Conservation (phyloP, 2,888 invertebrate genomes). For the Xestia rhomboidea region DNA sequence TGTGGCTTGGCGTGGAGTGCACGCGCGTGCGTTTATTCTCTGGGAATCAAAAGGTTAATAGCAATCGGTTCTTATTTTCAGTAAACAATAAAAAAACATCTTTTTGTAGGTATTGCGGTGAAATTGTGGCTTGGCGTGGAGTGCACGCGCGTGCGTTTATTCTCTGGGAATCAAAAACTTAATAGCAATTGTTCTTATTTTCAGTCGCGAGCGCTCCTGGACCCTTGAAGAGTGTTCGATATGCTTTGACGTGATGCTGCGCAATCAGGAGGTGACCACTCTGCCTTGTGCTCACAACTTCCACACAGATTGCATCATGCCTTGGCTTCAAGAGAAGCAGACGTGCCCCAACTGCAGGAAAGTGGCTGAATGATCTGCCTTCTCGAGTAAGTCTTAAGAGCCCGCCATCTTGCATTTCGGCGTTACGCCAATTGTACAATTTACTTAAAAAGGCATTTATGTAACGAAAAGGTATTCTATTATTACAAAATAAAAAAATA, state of each 20-base stretch:
- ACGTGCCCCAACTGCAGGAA: slow-evolving; percentile 87
- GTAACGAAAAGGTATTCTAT: no score
- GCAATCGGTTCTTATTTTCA: slow-evolving; percentile 57
- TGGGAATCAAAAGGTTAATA: not conserved
- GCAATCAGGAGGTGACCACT: slow-evolving; percentile 77
- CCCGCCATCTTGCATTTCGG: no score
- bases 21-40: no score
- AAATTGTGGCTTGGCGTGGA: no score
- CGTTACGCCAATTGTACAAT: no score
- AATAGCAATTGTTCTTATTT: slow-evolving; percentile 1
- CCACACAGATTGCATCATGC: slow-evolving; percentile 84
- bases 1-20: no score
- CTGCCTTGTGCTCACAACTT: slow-evolving; percentile 85
- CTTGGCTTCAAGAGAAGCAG: slow-evolving; percentile 84
- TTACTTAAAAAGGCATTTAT: no score
- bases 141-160: no score
- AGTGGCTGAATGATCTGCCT: slow-evolving; percentile 68
- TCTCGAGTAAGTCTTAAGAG: slow-evolving; percentile 4
- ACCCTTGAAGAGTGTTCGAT: slow-evolving; percentile 85
- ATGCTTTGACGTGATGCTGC: slow-evolving; percentile 85
- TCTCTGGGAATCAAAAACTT: no score
- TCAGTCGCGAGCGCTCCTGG: slow-evolving; percentile 84
- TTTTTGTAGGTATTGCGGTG: no score
- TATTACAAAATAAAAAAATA: no score
- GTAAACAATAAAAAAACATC: no score